Percentiles rank a stretch among this genome's conserved stretches.
Conservation (phyloP, 2,797 vertebrate species). For the Trichosurus vulpecula region DNA sequence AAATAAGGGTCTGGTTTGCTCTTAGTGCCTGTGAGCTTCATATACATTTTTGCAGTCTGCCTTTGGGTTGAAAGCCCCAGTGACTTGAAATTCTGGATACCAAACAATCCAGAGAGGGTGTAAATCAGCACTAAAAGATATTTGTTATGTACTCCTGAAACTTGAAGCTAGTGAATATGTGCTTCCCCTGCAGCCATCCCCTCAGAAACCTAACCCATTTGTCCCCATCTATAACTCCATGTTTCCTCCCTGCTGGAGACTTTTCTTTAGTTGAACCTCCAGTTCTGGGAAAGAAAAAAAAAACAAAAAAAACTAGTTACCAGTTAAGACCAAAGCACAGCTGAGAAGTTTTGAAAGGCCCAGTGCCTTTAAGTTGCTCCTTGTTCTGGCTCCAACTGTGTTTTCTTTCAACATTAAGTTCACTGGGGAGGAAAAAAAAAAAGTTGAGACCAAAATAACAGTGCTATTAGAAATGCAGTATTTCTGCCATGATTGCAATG, state of each 20-base stretch:
- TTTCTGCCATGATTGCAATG: neutral
- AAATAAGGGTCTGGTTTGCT: neutral
- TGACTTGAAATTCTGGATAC: neutral
- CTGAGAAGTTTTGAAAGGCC: conserved; percentile 28
- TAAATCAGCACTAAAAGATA: neutral
- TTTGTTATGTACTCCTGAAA: neutral
- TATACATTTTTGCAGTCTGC: neutral
- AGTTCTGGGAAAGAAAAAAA: accelerated
- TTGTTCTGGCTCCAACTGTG: conserved; percentile 40
- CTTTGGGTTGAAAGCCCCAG: neutral
- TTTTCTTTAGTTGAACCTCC: neutral
- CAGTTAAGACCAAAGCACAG: neutral
- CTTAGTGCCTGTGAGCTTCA: neutral
- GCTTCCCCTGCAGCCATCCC: neutral
- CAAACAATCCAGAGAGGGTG: neutral
- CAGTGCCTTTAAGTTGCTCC: conserved; percentile 17
- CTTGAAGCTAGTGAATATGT: neutral
- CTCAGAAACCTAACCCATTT: conserved; percentile 16
- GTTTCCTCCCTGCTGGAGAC: neutral
- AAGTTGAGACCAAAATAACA: conserved; percentile 41
- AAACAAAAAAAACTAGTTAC: neutral
- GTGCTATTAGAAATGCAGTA: conserved; percentile 1
- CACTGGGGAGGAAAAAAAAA: neutral
- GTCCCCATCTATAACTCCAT: neutral
- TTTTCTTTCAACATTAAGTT: conserved; percentile 53